phyloP scores from a whole-genome alignment of 1,140 invertebrate species.

The Ephestia elutella region DNA sequence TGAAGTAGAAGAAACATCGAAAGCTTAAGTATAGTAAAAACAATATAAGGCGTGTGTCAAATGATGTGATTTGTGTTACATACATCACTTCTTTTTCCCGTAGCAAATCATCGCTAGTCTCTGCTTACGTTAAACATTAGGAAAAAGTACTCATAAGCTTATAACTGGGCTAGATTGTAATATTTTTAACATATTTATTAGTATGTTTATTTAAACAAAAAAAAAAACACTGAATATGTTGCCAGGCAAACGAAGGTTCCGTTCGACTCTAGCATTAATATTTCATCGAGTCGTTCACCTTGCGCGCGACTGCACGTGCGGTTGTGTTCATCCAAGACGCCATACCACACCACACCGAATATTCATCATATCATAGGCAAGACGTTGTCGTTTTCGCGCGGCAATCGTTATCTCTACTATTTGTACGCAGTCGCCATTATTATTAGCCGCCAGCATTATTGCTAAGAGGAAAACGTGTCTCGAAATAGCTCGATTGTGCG shows the following conservation, averaged over 20 bases:
- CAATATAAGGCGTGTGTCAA: too few relatives aligned
- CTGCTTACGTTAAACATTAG: too few relatives aligned
- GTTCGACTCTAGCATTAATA: constrained; percentile 30
- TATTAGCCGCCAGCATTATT: constrained; percentile 46
- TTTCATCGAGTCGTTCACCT: constrained; percentile 44
- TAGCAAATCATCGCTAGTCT: too few relatives aligned
- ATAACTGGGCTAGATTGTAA: too few relatives aligned
- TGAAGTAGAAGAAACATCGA: too few relatives aligned
- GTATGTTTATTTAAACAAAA: too few relatives aligned
- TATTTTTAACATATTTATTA: too few relatives aligned
- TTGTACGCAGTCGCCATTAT: constrained; percentile 41
- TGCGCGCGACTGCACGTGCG: constrained; percentile 27
- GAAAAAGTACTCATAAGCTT: too few relatives aligned
- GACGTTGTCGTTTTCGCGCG: constrained; percentile 14
- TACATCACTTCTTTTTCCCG: constrained; percentile 14
- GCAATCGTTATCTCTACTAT: constrained; percentile 26
- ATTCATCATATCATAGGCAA: not conserved
- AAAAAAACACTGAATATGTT: constrained; percentile 26
- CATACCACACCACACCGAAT: not conserved
- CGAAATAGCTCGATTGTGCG: constrained; percentile 57
- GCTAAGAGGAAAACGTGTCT: constrained; percentile 60
- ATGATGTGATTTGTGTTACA: constrained; percentile 3
- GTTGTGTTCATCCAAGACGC: constrained; percentile 9
- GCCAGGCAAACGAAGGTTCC: constrained; percentile 27
- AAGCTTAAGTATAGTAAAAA: too few relatives aligned